Conservation (phyloP, 2,888 invertebrate genomes). For the Drosophila mimetica region DNA sequence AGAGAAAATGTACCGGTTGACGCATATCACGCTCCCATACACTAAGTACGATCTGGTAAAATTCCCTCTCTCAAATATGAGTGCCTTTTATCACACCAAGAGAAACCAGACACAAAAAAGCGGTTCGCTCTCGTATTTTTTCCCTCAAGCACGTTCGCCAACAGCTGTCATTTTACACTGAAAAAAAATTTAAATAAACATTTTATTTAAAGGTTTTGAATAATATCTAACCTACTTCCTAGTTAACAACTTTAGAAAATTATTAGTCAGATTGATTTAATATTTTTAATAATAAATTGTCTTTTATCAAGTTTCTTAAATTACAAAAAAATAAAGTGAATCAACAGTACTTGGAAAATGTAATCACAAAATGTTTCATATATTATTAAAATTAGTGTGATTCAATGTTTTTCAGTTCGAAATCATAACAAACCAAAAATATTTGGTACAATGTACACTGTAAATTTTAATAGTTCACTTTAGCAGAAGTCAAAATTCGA, state of each 20-base stretch:
- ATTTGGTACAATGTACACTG: neutral
- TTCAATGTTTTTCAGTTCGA: neutral
- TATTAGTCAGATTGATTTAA: no score
- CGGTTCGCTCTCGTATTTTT: slow-evolving; percentile 12
- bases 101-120: slow-evolving; percentile 6
- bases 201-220: no score
- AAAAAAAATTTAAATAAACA: neutral
- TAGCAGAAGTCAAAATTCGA: no score
- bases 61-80: neutral
- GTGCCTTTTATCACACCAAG: slow-evolving; percentile 23
- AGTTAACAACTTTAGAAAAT: no score
- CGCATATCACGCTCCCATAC: slow-evolving; percentile 16
- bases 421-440: neutral
- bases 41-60: slow-evolving; percentile 13
- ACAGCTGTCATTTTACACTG: slow-evolving; percentile 29
- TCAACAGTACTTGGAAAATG: neutral
- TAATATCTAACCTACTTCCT: no score
- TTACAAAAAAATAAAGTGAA: neutral
- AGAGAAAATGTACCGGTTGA: slow-evolving; percentile 21
- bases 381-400: neutral
- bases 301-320: no score
- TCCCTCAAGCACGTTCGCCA: slow-evolving; percentile 10
- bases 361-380: neutral
- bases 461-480: neutral
- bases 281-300: no score